Conservation (phyloP, 2,888 invertebrate species). For the Meiosimyza decipiens region DNA sequence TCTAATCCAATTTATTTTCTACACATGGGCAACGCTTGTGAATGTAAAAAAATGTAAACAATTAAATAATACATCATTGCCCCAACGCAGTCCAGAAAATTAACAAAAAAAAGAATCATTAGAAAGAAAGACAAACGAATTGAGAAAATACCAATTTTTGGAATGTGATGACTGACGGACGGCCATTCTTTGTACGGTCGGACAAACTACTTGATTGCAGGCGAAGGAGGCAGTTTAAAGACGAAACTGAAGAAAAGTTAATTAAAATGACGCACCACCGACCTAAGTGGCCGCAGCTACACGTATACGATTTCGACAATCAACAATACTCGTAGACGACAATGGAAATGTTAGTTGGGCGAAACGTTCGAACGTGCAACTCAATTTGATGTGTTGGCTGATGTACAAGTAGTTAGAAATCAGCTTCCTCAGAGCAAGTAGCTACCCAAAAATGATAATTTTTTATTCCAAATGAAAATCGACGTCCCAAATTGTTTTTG, state of each 20-base stretch:
- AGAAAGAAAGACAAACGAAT: not conserved
- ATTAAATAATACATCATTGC: no score
- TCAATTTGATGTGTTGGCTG: no score
- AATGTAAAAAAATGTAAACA: no score
- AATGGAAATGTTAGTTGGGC: not conserved
- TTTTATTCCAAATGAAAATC: not conserved
- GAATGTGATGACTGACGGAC: constrained; percentile 9
- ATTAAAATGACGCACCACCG: constrained; percentile 38
- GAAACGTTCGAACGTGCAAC: no score
- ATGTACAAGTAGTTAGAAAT: no score
- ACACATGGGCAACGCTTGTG: no score
- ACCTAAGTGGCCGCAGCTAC: not conserved
- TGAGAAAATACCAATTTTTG: constrained; percentile 11
- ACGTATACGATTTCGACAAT: not conserved
- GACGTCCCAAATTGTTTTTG: not conserved
- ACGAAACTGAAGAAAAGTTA: constrained; percentile 38
- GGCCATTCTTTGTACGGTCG: no score
- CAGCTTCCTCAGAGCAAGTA: no score
- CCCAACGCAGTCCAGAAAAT: no score
- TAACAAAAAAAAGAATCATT: no score
- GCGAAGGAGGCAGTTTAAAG: not conserved
- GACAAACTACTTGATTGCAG: no score
- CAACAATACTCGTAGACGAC: not conserved
- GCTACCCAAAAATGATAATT: not conserved
- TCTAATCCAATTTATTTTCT: no score